Conservation (phyloP, 2,113 vertebrate genomes). For the Plectropomus leopardus region DNA sequence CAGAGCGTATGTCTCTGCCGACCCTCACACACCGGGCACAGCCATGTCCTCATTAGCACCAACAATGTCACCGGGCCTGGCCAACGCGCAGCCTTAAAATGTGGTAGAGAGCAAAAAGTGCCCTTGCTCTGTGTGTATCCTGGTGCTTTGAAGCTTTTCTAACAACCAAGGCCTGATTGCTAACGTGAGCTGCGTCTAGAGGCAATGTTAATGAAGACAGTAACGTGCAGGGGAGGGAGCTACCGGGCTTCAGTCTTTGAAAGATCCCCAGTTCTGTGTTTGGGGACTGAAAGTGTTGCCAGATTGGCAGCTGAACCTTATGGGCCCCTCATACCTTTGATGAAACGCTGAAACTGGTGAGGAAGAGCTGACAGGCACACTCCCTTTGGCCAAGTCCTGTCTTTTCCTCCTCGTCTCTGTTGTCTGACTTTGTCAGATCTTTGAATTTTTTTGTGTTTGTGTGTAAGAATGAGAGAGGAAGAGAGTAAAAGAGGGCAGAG, state of each 20-base stretch:
- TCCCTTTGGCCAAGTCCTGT: conserved; percentile 65
- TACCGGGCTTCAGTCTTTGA: conserved; percentile 47
- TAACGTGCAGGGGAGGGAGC: conserved; percentile 41
- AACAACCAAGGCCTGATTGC: conserved; percentile 32
- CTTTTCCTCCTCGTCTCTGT: conserved; percentile 52
- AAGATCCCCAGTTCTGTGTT: conserved; percentile 56
- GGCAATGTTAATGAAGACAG: conserved; percentile 70
- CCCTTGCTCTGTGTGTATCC: conserved; percentile 30
- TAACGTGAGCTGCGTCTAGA: conserved; percentile 42
- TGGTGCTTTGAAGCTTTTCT: conserved; percentile 35
- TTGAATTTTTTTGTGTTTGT: conserved; percentile 56
- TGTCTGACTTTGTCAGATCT: conserved; percentile 67
- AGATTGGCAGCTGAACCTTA: conserved; percentile 75
- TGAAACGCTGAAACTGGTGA: conserved; percentile 69
- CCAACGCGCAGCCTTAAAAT: conserved; percentile 40
- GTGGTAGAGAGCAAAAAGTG: conserved; percentile 14
- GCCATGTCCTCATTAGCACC: conserved; percentile 76
- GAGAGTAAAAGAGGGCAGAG: conserved; percentile 22
- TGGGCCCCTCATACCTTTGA: conserved; percentile 75
- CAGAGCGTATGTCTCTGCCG: conserved; percentile 59
- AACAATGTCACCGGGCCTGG: conserved; percentile 66
- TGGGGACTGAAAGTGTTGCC: conserved; percentile 65
- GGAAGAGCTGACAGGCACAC: conserved; percentile 63
- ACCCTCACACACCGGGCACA: conserved; percentile 67
- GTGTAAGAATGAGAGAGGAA: conserved; percentile 39